Evolutionary conservation across 2,888 invertebrate species (phyloP).

Genomic region (Psylliodes chrysocephalus): DNA sequence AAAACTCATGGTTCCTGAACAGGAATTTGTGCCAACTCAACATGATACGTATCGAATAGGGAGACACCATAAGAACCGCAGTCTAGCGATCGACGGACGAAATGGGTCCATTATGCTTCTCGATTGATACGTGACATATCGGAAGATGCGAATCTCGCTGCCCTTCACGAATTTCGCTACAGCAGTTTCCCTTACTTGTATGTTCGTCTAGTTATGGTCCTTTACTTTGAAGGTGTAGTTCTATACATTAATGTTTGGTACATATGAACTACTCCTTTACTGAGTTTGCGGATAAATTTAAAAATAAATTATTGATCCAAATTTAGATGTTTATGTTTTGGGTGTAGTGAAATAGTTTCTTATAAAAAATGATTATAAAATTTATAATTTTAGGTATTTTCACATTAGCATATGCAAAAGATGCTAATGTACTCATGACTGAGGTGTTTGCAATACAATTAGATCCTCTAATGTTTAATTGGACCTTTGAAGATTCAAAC

Average conservation of each 20-base stretch:
- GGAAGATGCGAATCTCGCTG: no score
- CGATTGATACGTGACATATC: no score
- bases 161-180: no score
- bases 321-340: slow-evolving; percentile 24
- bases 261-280: slow-evolving; percentile 7
- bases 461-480: slow-evolving; percentile 82
- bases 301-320: slow-evolving; percentile 43
- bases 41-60: no score
- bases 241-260: not conserved
- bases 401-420: slow-evolving; percentile 35
- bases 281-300: slow-evolving; percentile 27
- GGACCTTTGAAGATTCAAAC: slow-evolving; percentile 73
- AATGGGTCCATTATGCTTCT: no score
- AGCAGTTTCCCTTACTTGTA: no score
- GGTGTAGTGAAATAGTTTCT: not conserved
- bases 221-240: slow-evolving; percentile 9
- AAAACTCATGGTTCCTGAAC: no score
- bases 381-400: slow-evolving; percentile 23
- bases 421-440: slow-evolving; percentile 72
- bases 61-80: no score
- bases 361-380: slow-evolving; percentile 28
- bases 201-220: no score
- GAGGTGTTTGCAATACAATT: slow-evolving; percentile 84
- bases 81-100: no score
- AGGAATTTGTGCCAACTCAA: no score